These are phyloP conservation scores for Hedya salicella DNA, from an alignment of 2,888 invertebrate genomes.

Conservation along the genomic window DNA sequence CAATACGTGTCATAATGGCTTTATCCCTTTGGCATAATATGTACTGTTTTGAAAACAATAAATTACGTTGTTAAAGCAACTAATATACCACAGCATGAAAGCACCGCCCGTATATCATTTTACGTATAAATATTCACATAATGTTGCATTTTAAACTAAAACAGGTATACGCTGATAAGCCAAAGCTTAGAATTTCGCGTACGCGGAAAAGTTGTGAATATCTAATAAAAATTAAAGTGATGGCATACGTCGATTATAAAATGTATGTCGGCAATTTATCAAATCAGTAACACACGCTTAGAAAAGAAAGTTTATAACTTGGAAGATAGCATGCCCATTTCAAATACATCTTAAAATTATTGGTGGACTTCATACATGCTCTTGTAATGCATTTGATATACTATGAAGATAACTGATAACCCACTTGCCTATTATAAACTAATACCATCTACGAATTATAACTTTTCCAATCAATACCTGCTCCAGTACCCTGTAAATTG, in stretches of 20 bases:
- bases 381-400: background rate
- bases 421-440: too few relatives aligned
- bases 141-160: conserved; percentile 28
- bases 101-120: background rate
- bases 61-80: too few relatives aligned
- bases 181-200: conserved; percentile 27
- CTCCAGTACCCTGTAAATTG: too few relatives aligned
- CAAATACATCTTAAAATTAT: conserved; percentile 11
- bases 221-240: conserved; percentile 33
- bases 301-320: conserved; percentile 40
- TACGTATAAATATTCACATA: conserved; percentile 12
- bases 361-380: background rate
- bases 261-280: conserved; percentile 42
- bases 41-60: too few relatives aligned
- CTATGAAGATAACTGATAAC: too few relatives aligned
- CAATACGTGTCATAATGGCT: too few relatives aligned
- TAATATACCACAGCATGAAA: conserved; percentile 4
- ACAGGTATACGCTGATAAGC: conserved; percentile 28
- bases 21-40: too few relatives aligned
- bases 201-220: conserved; percentile 41
- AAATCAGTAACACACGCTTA: conserved; percentile 22
- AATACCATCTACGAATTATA: too few relatives aligned
- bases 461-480: too few relatives aligned
- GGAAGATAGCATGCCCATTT: background rate
- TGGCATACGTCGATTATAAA: conserved; percentile 37